A percentile compares a stretch with the other conserved stretches of the same genome.
Conservation (phyloP, 2,888 invertebrate genomes). For the Tetranychus piercei region DNA sequence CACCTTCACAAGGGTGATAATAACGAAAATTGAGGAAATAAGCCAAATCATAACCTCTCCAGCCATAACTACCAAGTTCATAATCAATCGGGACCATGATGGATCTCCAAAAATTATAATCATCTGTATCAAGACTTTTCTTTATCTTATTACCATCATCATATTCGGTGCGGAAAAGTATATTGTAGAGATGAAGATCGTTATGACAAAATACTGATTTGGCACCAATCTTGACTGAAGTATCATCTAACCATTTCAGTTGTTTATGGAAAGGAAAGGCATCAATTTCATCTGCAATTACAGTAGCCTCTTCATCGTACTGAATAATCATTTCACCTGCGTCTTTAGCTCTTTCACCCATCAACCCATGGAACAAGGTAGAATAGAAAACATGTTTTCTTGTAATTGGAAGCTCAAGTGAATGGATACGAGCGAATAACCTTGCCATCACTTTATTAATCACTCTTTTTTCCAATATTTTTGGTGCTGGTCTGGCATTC, state of each 20-base stretch:
- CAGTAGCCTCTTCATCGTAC: background rate
- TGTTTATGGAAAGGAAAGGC: background rate
- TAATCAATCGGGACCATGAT: background rate
- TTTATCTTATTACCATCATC: background rate
- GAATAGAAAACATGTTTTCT: background rate
- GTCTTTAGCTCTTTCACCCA: background rate
- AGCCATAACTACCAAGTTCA: background rate
- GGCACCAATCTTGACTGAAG: background rate
- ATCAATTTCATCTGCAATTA: background rate
- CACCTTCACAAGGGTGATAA: background rate
- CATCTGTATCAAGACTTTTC: background rate
- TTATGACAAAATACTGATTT: background rate
- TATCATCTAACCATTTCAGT: background rate
- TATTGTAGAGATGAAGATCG: slow-evolving; percentile 5
- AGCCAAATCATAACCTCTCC: background rate
- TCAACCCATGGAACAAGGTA: background rate
- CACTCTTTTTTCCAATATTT: background rate
- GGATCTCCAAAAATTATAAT: background rate
- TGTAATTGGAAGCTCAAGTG: background rate
- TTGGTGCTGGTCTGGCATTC: background rate
- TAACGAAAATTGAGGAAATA: slow-evolving; percentile 2
- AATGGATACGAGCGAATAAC: background rate
- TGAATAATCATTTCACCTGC: background rate
- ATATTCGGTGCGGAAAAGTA: background rate
- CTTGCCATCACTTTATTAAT: background rate